Evolutionary conservation across 2,888 invertebrate species (phyloP).

Genomic region (Brachynemurus nebulosus): DNA sequence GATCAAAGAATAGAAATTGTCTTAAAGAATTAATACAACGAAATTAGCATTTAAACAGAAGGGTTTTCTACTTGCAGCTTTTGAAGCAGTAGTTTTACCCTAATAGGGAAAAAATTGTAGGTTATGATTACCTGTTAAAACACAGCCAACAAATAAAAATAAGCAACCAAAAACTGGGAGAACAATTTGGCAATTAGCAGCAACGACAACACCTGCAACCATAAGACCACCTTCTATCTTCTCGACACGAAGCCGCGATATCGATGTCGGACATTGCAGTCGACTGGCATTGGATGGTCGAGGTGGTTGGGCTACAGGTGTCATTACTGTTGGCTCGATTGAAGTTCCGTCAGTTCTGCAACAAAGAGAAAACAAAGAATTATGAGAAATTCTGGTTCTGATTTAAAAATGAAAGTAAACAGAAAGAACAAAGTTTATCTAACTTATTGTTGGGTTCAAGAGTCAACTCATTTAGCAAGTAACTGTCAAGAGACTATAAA

Average conservation of each 20-base stretch:
- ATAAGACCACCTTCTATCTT: slow-evolving; percentile 64
- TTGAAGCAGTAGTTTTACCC: not conserved
- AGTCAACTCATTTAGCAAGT: no score
- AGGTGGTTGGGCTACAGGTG: slow-evolving; percentile 23
- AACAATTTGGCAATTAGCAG: slow-evolving; percentile 64
- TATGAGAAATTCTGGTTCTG: no score
- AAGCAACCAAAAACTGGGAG: slow-evolving; percentile 63
- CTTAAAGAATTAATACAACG: no score
- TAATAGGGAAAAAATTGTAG: not conserved
- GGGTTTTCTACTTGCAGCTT: no score
- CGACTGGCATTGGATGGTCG: slow-evolving; percentile 26
- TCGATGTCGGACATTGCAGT: slow-evolving; percentile 49
- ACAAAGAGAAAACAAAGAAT: slow-evolving; percentile 20
- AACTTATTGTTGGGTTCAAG: no score
- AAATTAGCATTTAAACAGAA: no score
- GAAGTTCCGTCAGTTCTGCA: slow-evolving; percentile 45
- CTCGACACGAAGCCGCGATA: slow-evolving; percentile 55
- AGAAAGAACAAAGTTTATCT: no score
- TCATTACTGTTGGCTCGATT: slow-evolving; percentile 35
- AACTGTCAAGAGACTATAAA: no score
- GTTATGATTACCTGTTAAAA: slow-evolving; percentile 48
- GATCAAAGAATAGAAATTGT: no score
- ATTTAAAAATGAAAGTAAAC: no score
- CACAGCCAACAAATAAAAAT: slow-evolving; percentile 60
- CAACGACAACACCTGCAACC: slow-evolving; percentile 62